A percentile compares a stretch with the other conserved stretches of the same genome.
Evolutionary conservation across 2,113 vertebrate species (phyloP).

Genomic region (Muscicapa adusta): DNA sequence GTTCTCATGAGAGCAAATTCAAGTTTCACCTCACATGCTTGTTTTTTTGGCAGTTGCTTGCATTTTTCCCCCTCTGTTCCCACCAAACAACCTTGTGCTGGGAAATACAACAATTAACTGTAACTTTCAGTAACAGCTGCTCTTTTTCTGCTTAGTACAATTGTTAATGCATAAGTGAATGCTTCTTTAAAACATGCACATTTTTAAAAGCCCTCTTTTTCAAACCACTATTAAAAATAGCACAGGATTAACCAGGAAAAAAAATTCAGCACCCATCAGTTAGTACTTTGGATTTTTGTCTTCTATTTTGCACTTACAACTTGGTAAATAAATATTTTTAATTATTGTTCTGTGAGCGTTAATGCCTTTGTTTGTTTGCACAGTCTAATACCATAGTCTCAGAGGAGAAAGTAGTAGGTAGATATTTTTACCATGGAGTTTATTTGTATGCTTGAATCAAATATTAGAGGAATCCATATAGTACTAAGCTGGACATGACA

Average conservation of each 20-base stretch:
- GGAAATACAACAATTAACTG: conserved; percentile 44
- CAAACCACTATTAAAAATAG: background rate
- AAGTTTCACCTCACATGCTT: conserved; percentile 33
- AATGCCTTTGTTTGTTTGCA: background rate
- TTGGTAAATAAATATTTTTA: background rate
- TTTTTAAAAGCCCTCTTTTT: background rate
- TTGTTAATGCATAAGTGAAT: background rate
- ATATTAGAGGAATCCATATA: background rate
- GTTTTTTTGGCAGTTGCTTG: conserved; percentile 31
- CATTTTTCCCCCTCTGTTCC: conserved; percentile 3
- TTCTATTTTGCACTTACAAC: background rate
- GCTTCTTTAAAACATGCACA: background rate
- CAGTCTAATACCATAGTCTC: background rate
- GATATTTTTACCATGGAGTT: background rate
- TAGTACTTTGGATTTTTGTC: background rate
- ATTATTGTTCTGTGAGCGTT: background rate
- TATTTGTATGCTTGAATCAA: background rate
- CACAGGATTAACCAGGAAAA: background rate
- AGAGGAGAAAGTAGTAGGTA: background rate
- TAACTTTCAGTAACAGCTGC: conserved; percentile 38
- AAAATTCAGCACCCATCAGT: background rate
- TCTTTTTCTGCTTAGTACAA: background rate
- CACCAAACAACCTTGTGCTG: conserved; percentile 29
- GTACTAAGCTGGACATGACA: background rate
- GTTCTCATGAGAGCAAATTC: conserved; percentile 49